Evolutionary conservation across 2,113 vertebrate genomes (phyloP).

Genomic region (Zootoca vivipara): DNA sequence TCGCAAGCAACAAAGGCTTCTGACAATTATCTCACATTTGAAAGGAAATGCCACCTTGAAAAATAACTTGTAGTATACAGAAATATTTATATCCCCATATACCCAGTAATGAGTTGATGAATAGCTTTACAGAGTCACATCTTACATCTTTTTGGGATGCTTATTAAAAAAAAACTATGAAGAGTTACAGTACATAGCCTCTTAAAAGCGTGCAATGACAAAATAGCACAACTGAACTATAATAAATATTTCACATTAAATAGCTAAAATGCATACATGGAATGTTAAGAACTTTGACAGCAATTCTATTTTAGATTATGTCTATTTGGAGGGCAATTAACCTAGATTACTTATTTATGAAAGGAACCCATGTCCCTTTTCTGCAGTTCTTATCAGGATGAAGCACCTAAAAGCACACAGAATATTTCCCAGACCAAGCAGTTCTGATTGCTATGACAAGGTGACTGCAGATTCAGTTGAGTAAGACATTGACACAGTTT

Average conservation of each 20-base stretch:
- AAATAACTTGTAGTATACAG: not conserved
- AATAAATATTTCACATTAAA: not conserved
- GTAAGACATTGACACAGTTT: too few species aligned
- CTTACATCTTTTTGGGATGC: not conserved
- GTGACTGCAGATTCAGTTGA: not conserved
- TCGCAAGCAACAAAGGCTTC: constrained; percentile 55
- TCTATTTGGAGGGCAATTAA: constrained; percentile 2
- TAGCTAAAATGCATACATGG: not conserved
- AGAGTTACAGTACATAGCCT: not conserved
- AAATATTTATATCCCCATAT: constrained; percentile 14
- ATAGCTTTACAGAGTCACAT: not conserved
- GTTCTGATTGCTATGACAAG: not conserved
- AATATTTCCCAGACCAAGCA: constrained; percentile 18
- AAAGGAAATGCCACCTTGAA: not conserved
- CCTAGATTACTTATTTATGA: constrained; percentile 11
- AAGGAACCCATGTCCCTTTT: not conserved
- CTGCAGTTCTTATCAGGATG: not conserved
- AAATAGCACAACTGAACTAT: not conserved
- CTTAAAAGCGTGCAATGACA: not conserved
- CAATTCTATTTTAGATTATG: not conserved
- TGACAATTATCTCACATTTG: not conserved
- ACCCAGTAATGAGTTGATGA: constrained; percentile 2
- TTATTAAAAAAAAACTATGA: not conserved
- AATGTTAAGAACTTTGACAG: not conserved
- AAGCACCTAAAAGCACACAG: not conserved